Evolutionary conservation across 1,140 invertebrate genomes (phyloP).

Genomic region (Drosophila subpulchrella): DNA sequence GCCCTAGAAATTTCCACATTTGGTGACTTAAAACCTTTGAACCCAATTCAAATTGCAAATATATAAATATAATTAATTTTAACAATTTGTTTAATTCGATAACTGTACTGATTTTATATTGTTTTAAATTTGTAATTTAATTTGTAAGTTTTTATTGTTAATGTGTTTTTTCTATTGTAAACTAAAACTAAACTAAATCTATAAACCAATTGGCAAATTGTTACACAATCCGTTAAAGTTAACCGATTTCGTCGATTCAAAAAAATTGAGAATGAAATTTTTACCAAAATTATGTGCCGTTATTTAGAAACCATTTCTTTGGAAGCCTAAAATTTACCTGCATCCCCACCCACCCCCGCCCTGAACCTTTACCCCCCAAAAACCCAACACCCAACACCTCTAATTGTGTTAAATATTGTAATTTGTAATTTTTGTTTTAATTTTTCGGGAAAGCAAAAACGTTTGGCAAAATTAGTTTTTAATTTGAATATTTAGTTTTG

Average conservation of each 20-base stretch:
- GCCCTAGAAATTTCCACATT: slow-evolving; percentile 49
- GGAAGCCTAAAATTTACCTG: slow-evolving; percentile 32
- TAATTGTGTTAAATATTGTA: slow-evolving; percentile 81
- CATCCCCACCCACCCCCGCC: background rate
- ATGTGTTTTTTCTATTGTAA: slow-evolving; percentile 80
- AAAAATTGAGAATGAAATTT: slow-evolving; percentile 36
- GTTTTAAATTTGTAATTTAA: slow-evolving; percentile 80
- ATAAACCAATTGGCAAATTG: slow-evolving; percentile 72
- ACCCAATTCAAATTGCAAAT: slow-evolving; percentile 75
- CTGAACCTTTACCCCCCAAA: background rate
- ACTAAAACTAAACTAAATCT: slow-evolving; percentile 64
- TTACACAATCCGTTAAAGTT: slow-evolving; percentile 75
- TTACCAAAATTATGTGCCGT: slow-evolving; percentile 59
- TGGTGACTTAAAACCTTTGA: slow-evolving; percentile 72
- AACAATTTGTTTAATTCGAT: slow-evolving; percentile 78
- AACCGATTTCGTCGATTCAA: slow-evolving; percentile 41
- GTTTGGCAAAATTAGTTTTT: slow-evolving; percentile 82
- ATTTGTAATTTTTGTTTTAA: slow-evolving; percentile 78
- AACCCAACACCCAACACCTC: background rate
- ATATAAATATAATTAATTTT: slow-evolving; percentile 78
- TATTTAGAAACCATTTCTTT: slow-evolving; percentile 40
- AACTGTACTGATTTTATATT: slow-evolving; percentile 81
- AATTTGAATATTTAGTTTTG: slow-evolving; percentile 81
- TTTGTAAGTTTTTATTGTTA: slow-evolving; percentile 79
- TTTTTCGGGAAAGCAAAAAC: slow-evolving; percentile 83